Base-by-base conservation (phyloP, 2,113 vertebrate genomes). In the Naja naja region DNA sequence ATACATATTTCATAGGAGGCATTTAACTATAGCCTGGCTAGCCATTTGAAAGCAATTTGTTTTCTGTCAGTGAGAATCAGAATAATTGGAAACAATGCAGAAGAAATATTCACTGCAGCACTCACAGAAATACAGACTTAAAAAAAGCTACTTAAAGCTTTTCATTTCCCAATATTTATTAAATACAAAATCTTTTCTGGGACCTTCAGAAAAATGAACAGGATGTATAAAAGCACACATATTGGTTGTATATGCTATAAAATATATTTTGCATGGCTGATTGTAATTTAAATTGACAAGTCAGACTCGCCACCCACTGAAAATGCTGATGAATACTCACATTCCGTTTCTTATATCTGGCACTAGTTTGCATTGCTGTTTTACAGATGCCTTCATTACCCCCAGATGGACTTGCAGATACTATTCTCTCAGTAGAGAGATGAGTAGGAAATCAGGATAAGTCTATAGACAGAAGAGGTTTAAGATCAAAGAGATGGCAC, bases 361-460 rank as follows among this genome's bases (percentile, higher is more conserved):
- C 5, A 25, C 7, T 16, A 11, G 55, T 54, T 14, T 30, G 45
- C 14, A 52, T 93, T 90, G 22, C 47, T 90, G 64, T n/a, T 69
- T n/a, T 9, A 69, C 69, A 85, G 54, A 89, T 89, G 14, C 86
- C 27, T 16, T 3, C 6, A n/a, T 2, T 0, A 90, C 94, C 96
- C 94, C 90, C 91, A 96, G 96, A 87, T 94, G 97, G 95, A 93
- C 47, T 53, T 25, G 88, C 20, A 89, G 0, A 90, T 91, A 43
- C 94, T 16, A 34, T 85, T 91, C 86, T 90, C 45, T 58, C 89
- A 45, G 20, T 52, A 14, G 91, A 27, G 69, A 25, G 89, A 23
- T 90, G 74, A 58, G 92, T 56, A 14, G 25, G 88, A 55, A n/a
- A 90, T 92, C 91, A 23, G 94, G 89, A 52, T 52, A 91, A 89